Evolutionary conservation across 2,888 invertebrate genomes (phyloP), one percentile per base, ranked within the genome.

Genomic region (Thecophora atra): DNA sequence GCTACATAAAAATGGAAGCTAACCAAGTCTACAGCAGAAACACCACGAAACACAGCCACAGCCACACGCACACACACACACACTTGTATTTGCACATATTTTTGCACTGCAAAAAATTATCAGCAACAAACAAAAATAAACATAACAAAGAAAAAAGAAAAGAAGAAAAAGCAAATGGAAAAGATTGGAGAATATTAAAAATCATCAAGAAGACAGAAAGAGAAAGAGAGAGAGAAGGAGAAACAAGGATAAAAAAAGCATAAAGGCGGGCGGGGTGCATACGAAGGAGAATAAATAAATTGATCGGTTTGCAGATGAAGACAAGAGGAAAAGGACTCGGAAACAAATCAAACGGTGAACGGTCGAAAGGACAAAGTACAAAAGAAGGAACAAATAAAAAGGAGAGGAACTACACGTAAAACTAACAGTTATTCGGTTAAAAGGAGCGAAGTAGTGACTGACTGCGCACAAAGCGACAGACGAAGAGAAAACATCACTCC

Each of bases 51-150:
- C 2, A 37, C 37, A 37, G 6, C 6, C 37, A 37, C 1, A 37
- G 7, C 6, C 37, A 37, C 1, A 37, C 37, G 11, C 37, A 37
- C 3, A 37, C 37, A 37, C 37, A 37, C 37, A 37, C 37, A 37
- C 37, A 37, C 3, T 6, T 47, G 47, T 47, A 5, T 47, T 11
- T 5, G 1, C n/a, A 26, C 51, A 51, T 65, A 51, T 52, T 52
- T 65, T 52, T 17, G 52, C 52, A 30, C 51, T 65, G 65, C 42
- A 65, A 26, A 28, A 52, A 28, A 42, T 26, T 51, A 51, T 7
- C 47, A 17, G 17, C 17, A n/a, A 47, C 17, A n/a, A 47, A n/a
- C 17, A 47, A 47, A 5, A 5, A 47, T 17, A 15, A 15, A 47
- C 15, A n/a, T 44, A 17, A 17, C 15, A 47, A 1, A 47, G 17